A percentile compares a stretch with the other conserved stretches of the same genome.
Evolutionary conservation across 2,113 vertebrate genomes (phyloP).

Genomic region (Heterotis niloticus): DNA sequence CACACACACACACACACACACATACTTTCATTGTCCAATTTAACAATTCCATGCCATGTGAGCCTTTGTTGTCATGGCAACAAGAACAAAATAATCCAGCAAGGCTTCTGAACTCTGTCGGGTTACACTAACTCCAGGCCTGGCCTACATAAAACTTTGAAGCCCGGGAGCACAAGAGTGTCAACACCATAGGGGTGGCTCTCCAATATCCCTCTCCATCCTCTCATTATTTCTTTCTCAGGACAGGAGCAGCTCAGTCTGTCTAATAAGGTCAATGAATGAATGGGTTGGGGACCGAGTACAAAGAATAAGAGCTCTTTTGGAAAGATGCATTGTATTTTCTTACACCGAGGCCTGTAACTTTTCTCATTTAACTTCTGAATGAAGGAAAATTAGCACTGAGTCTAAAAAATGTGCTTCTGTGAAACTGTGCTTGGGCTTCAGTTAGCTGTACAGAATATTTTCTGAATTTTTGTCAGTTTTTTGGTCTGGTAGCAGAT

Average conservation of each 20-base stretch:
- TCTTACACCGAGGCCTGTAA: too few species aligned
- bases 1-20: too few species aligned
- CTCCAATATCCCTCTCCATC: too few species aligned
- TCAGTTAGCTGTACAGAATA: too few species aligned
- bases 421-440: too few species aligned
- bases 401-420: too few species aligned
- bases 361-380: too few species aligned
- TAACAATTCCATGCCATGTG: neutral
- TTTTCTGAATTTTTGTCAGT: too few species aligned
- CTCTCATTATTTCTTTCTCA: neutral
- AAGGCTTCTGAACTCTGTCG: neutral
- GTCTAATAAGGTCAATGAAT: neutral
- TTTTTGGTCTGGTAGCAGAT: too few species aligned
- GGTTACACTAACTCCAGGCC: neutral
- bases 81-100: neutral
- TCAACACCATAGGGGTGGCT: neutral
- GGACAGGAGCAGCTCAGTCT: neutral
- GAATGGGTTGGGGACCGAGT: too few species aligned
- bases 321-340: neutral
- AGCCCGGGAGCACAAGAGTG: neutral
- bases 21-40: neutral
- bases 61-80: slow-evolving; percentile 14
- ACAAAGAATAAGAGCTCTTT: too few species aligned
- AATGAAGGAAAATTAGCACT: too few species aligned
- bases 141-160: slow-evolving; percentile 3